Base-by-base conservation (phyloP, 2,888 invertebrate species). In the Meghimatium bilineatum region DNA sequence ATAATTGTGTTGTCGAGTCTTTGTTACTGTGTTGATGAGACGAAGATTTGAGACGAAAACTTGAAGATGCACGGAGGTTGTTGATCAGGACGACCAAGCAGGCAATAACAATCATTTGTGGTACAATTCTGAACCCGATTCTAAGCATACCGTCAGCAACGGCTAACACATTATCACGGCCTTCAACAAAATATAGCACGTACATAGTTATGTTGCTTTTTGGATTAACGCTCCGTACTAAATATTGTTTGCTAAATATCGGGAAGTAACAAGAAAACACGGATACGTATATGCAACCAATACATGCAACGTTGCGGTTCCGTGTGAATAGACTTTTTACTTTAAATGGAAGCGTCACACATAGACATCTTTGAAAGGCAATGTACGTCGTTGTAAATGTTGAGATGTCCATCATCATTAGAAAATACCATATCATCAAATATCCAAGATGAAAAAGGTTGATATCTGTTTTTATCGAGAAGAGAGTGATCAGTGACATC, bases 321-420 rank as follows among this genome's bases (percentile, higher is more conserved):
- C 60, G 66, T 26, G 80, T 56, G 72, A 80, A 72, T 34, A 80
- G 52, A 32, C 29, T 29, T n/a, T 34, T 80, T 8, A 80, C 44
- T 52, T 44, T 52, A 14, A 80, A 80, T 14, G 80, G 80, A 0
- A 80, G 38, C 0, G 60, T 72, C 1, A 80, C 80, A 26, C 34
- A 56, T 6, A 67, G 52, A 38, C 80, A 80, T 38, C 80, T 72
- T n/a, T 80, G 72, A 14, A 80, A n/a, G 10, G 80, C 71, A 3
- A 80, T 80, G 29, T 36, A 71, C 29, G 80, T 80, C 20, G 72
- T 80, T 34, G 60, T 71, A 10, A 71, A 60, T 10, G 49, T 52
- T 8, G 80, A 80, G 1, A 80, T 72, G 26, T 67, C 80, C 69
- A 49, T 2, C 17, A 80, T 29, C 80, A 80, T 69, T 49, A 29